Evolutionary conservation across 2,113 vertebrate species (phyloP).

Genomic region (Seriola rivoliana): DNA sequence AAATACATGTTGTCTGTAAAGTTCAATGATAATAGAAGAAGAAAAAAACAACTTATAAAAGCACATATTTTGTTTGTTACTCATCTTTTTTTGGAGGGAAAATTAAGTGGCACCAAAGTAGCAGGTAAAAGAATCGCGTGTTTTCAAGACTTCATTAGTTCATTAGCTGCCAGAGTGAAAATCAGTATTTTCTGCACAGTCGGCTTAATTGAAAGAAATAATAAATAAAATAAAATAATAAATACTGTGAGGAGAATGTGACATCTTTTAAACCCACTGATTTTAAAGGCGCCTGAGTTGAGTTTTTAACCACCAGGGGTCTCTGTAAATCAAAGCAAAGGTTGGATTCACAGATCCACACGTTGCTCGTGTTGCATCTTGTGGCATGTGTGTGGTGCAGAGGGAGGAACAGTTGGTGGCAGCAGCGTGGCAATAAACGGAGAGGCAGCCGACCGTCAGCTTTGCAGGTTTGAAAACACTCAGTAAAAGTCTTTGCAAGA

Average conservation of each 20-base stretch:
- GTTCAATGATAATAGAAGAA: background rate
- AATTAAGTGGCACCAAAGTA: background rate
- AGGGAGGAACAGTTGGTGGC: conserved; percentile 8
- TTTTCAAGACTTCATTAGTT: too few species aligned
- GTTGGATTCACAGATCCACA: background rate
- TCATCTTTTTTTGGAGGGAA: background rate
- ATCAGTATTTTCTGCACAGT: background rate
- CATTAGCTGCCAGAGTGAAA: background rate
- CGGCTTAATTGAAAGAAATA: background rate
- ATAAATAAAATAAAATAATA: background rate
- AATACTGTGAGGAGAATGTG: too few species aligned
- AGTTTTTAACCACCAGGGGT: background rate
- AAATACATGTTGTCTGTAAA: background rate
- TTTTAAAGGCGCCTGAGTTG: background rate
- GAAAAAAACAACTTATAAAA: background rate
- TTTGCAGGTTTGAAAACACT: background rate
- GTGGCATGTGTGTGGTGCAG: conserved; percentile 2
- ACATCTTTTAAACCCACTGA: background rate
- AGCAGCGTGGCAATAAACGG: conserved; percentile 5
- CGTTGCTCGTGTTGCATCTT: background rate
- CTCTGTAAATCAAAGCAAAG: background rate
- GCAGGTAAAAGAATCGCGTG: background rate
- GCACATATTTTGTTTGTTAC: background rate
- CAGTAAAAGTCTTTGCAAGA: background rate
- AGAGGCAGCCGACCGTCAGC: background rate